Base-by-base conservation (phyloP, 2,113 vertebrate genomes). In the Chionomys nivalis region DNA sequence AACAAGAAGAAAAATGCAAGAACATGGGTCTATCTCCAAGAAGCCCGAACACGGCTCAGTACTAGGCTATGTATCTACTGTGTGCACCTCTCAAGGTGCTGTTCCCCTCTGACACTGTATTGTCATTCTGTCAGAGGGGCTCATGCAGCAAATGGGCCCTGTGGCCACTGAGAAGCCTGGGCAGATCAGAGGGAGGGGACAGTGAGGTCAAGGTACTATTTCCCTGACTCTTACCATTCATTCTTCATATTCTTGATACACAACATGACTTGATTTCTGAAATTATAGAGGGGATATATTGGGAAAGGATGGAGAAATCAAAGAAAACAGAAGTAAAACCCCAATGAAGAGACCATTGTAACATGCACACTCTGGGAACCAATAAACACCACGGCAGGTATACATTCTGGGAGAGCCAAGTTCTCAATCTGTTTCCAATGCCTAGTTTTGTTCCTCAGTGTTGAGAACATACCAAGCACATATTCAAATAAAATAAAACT, bases 321-420 rank as follows among this genome's bases (percentile, higher is more conserved):
- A 95, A 36, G 44, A 26, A 91, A 88, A 66, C 39, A 90, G 26
- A 92, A 89, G 66, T 90, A 95, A 95, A 95, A 83, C n/a, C 61
- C 24, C 23, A 81, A 16, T 42, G 52, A 91, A 68, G 36, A 89
- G 10, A 78, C 7, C 39, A 92, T 33, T 70, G 3, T 90, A 68
- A 90, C 1, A 7, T 39, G 26, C 63, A 75, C 31, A 58, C 4
- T 5, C 2, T 94, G 86, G 63, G 66, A 90, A 78, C 31, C 87
- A 88, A 16, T 72, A 81, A 68, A 47, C 12, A 61, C 49, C 31
- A 58, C 28, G 16, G 66, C 28, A 31, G 68, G 16, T 93, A 85
- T 10, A 26, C 26, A 86, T 44, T 85, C 85, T 78, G 49, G 70
- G 82, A 96, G 66, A 28, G n/a, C 42, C n/a, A 61, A 89, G 86